A percentile compares a stretch with the other conserved stretches of the same genome.
Conservation (phyloP, 2,113 vertebrate genomes). For the Eira barbara region DNA sequence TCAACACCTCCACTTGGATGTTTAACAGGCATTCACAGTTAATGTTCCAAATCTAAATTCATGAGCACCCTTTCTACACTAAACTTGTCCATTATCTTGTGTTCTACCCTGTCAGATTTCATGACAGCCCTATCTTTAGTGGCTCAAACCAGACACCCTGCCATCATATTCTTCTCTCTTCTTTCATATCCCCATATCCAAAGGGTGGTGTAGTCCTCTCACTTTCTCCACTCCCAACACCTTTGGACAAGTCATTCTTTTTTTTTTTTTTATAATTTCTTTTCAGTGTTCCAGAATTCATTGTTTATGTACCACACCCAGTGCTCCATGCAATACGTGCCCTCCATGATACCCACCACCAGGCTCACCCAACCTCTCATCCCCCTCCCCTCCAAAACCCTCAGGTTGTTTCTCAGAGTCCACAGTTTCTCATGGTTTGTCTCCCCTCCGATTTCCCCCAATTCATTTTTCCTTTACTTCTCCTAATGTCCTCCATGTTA, state of each 20-base stretch:
- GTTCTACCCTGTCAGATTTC: neutral
- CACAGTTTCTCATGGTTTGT: no score
- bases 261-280: no score
- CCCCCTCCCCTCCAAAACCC: no score
- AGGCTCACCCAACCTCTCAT: no score
- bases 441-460: no score
- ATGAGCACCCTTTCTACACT: neutral
- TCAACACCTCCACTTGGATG: neutral
- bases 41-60: neutral
- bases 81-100: neutral
- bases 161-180: neutral
- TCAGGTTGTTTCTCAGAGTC: no score
- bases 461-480: no score
- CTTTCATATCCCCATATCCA: neutral
- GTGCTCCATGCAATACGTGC: no score
- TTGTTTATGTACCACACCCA: no score
- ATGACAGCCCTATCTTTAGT: neutral
- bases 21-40: neutral
- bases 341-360: no score
- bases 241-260: neutral
- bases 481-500: no score
- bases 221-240: neutral
- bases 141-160: neutral
- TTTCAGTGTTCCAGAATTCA: no score
- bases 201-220: neutral